These are phyloP conservation scores for Lycaon pictus DNA, from an alignment of 2,113 vertebrate genomes.

Conservation along the genomic window DNA sequence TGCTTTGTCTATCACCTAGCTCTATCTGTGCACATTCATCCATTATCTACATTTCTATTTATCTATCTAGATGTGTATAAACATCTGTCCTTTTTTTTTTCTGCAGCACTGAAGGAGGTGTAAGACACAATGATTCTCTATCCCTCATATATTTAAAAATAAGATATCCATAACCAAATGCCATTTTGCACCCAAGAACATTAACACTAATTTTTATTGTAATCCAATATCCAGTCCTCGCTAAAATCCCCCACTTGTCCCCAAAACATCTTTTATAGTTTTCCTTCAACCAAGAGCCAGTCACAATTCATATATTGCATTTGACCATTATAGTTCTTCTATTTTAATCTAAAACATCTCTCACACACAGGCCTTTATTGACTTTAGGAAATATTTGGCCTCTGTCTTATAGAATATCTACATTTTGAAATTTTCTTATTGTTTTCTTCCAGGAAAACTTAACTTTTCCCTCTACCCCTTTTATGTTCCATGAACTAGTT, in stretches of 20 bases:
- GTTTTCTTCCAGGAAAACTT: neutral
- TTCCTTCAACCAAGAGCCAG: neutral
- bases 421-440: neutral
- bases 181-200: neutral
- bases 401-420: neutral
- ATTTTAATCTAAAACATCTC: neutral
- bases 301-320: neutral
- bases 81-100: neutral
- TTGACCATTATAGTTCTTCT: neutral
- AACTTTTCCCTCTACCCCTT: neutral
- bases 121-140: conserved; percentile 3
- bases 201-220: neutral
- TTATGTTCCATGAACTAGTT: neutral
- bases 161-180: conserved; percentile 30
- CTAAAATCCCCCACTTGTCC: neutral
- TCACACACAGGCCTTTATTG: neutral
- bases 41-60: neutral
- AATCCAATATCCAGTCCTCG: neutral
- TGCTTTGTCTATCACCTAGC: neutral
- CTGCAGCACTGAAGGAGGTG: conserved; percentile 32
- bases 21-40: neutral
- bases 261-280: neutral
- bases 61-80: neutral
- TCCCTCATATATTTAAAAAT: neutral
- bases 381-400: neutral